Base-by-base conservation (phyloP, 2,113 vertebrate species). In the Fregetta grallaria region DNA sequence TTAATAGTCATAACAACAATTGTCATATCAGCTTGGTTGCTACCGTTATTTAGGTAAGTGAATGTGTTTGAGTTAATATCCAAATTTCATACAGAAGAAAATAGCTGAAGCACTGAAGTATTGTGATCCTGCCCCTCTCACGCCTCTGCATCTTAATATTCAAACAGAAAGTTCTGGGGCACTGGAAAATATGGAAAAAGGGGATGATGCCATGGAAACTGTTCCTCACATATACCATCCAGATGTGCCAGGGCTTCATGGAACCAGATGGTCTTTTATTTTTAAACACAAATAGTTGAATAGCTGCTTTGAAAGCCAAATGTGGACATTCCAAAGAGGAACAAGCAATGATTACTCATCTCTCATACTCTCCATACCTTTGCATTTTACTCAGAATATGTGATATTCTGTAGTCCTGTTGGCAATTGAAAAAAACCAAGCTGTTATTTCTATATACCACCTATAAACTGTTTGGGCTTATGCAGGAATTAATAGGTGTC, bases 401-500 rank as follows among this genome's bases (percentile, higher is more conserved):
- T 49, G 27, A 55, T 65, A 77, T 32, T 30, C 25, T 53, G 17
- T 47, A 70, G 44, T 62, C 56, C 11, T 25, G 15, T 13, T 76
- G 55, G 16, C 2, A 2, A 47, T 4, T 44, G 20, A 68, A 49
- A 59, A 81, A 68, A 26, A 2, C 19, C 29, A 34, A 68, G n/a
- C n/a, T 55, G 18, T n/a, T 62, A 40, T 44, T 82, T 38, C 26
- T 49, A 11, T 16, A 8, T 19, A 44, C 30, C 14, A 50, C 22
- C 49, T 36, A 11, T 56, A 70, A 85, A 16, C 20, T 26, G 13
- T 50, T 50, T 58, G 36, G 42, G 36, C 8, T 85, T 63, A 49
- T 7, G 36, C 8, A 65, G 42, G 0, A 0, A 44, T 58, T 11
- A n/a, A 6, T 14, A 45, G 63, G n/a, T 30, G 15, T 49, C 42